These are phyloP conservation scores for Coregonus suidteri DNA, from an alignment of 2,797 vertebrate species.

Conservation along the genomic window DNA sequence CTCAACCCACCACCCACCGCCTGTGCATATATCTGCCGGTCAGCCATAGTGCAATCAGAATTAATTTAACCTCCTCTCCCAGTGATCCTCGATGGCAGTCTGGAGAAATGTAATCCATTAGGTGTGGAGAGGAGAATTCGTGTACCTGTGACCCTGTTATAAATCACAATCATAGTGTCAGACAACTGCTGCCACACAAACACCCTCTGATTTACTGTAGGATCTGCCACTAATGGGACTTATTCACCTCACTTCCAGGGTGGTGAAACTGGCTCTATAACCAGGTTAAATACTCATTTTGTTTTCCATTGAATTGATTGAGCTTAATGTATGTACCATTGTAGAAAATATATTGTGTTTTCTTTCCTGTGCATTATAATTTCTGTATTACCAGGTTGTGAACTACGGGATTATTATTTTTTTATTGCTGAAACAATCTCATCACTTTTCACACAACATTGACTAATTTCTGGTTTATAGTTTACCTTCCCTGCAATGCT, in stretches of 20 bases:
- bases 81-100: conserved; percentile 25
- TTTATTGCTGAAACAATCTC: no score
- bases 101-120: conserved; percentile 30
- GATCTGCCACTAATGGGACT: not conserved
- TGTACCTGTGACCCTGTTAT: conserved; percentile 30
- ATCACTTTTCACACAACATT: not conserved
- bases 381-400: no score
- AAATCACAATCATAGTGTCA: conserved; percentile 26
- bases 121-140: conserved; percentile 26
- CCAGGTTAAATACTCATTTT: not conserved
- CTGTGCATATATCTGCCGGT: conserved; percentile 36
- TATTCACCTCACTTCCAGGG: no score
- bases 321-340: not conserved
- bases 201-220: conserved; percentile 13
- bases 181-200: conserved; percentile 11
- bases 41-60: conserved; percentile 45
- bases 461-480: not conserved
- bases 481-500: not conserved
- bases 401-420: no score
- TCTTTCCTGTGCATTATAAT: not conserved
- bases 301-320: not conserved
- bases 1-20: conserved; percentile 34
- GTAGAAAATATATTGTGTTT: not conserved
- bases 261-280: not conserved
- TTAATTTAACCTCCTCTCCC: conserved; percentile 49